These are phyloP conservation scores for Cyclophora albipunctata DNA, from an alignment of 2,888 invertebrate genomes.

Conservation along the genomic window DNA sequence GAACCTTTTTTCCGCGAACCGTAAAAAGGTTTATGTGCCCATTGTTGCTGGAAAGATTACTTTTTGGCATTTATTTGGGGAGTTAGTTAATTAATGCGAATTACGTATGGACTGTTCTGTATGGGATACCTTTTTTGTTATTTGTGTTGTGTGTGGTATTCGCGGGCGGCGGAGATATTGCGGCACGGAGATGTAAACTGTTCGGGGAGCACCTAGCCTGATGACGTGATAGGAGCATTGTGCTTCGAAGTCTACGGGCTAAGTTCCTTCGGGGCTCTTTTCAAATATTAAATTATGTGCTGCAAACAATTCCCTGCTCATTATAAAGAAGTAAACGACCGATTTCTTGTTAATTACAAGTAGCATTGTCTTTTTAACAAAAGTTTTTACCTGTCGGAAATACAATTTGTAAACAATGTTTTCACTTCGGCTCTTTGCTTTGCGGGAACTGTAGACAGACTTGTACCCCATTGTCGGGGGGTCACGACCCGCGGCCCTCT, in stretches of 20 bases:
- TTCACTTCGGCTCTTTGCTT: constrained; percentile 28
- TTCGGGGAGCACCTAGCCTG: too few relatives aligned
- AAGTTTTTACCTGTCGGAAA: constrained; percentile 39
- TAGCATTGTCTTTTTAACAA: constrained; percentile 13
- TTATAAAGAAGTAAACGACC: too few relatives aligned
- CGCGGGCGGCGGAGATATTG: too few relatives aligned
- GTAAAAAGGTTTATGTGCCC: constrained; percentile 54
- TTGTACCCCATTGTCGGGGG: constrained; percentile 30
- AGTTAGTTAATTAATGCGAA: constrained; percentile 49
- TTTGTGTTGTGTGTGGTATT: background rate
- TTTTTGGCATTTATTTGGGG: constrained; percentile 48
- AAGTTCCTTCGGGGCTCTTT: too few relatives aligned
- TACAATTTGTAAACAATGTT: constrained; percentile 35
- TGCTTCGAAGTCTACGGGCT: too few relatives aligned
- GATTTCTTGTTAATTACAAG: too few relatives aligned
- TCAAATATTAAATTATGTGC: too few relatives aligned
- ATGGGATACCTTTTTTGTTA: background rate
- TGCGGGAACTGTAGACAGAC: constrained; percentile 20
- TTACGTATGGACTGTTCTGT: constrained; percentile 32
- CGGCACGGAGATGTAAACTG: too few relatives aligned
- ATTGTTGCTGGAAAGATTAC: constrained; percentile 51
- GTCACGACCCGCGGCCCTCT: constrained; percentile 29
- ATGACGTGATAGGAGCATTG: too few relatives aligned
- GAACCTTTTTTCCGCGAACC: constrained; percentile 31
- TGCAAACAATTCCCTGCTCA: too few relatives aligned